Evolutionary conservation across 2,113 vertebrate species (phyloP).

Genomic region (Istiophorus platypterus): DNA sequence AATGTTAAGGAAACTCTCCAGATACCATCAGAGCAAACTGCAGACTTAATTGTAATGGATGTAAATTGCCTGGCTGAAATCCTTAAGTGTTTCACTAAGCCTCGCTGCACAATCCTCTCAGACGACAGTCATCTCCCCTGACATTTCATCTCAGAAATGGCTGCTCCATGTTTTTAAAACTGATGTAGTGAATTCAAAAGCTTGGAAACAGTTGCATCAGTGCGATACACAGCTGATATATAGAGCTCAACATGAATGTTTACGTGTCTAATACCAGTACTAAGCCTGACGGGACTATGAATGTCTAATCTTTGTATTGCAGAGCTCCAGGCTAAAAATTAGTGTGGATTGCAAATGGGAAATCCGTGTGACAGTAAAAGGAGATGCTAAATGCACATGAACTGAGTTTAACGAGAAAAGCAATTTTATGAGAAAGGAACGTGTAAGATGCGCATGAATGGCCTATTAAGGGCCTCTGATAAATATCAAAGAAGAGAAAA

Average conservation of each 20-base stretch:
- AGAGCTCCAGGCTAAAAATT: constrained; percentile 24
- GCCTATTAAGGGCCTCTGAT: constrained; percentile 17
- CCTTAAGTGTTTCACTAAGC: not conserved
- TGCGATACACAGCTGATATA: not conserved
- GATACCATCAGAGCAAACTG: not conserved
- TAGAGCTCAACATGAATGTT: not conserved
- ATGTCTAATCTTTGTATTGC: not conserved
- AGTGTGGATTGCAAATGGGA: constrained; percentile 21
- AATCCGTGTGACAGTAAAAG: constrained; percentile 27
- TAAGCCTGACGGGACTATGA: not conserved
- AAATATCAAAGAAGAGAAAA: constrained; percentile 26
- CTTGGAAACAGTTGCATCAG: not conserved
- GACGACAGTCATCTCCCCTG: too few relatives aligned
- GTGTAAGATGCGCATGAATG: constrained; percentile 14
- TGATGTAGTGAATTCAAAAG: not conserved
- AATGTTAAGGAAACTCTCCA: not conserved
- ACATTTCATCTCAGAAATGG: not conserved
- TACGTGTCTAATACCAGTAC: not conserved
- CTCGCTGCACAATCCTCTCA: not conserved
- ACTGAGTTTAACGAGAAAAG: not conserved
- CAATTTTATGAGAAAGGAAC: constrained; percentile 21
- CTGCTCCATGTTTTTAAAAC: not conserved
- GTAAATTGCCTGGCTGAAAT: not conserved
- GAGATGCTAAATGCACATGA: not conserved
- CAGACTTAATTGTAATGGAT: not conserved